A percentile compares a stretch with the other conserved stretches of the same genome.
phyloP scores from a whole-genome alignment of 2,888 invertebrate species.

The Leptopilina drosophilae region DNA sequence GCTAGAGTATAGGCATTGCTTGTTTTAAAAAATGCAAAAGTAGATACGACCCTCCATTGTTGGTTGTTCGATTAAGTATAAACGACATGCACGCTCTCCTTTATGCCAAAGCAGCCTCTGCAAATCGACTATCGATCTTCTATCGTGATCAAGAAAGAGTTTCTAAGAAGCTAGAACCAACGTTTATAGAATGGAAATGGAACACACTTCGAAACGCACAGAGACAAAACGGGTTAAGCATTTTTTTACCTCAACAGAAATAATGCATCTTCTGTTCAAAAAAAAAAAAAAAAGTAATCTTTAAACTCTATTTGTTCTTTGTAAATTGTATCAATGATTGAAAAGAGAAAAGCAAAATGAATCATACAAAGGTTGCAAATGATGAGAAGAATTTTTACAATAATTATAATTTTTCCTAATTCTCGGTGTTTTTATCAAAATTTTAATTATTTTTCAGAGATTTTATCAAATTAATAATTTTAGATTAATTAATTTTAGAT shows the following conservation, averaged over 20 bases:
- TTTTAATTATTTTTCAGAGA: too few species aligned
- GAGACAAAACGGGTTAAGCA: background rate
- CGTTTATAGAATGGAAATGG: slow-evolving; percentile 17
- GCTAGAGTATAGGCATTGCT: slow-evolving; percentile 50
- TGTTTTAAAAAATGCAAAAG: slow-evolving; percentile 57
- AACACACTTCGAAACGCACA: background rate
- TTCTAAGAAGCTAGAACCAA: slow-evolving; percentile 44
- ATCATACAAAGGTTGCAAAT: background rate
- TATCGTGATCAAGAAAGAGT: slow-evolving; percentile 45
- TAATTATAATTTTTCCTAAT: too few species aligned
- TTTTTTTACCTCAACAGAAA: slow-evolving; percentile 13
- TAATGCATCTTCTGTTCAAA: too few species aligned
- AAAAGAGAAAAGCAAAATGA: slow-evolving; percentile 42
- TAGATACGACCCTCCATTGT: slow-evolving; percentile 50
- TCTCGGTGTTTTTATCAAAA: too few species aligned
- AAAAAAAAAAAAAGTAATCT: too few species aligned
- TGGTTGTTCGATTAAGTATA: slow-evolving; percentile 54
- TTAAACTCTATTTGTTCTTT: too few species aligned
- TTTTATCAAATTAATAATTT: too few species aligned
- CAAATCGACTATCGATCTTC: slow-evolving; percentile 54
- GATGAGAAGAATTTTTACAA: too few species aligned
- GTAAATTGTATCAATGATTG: too few species aligned
- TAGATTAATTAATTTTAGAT: too few species aligned
- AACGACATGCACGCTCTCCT: slow-evolving; percentile 55
- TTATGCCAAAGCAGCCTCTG: slow-evolving; percentile 45